Conservation (phyloP, 23 tunicate species). For the Ciona savignyi region DNA sequence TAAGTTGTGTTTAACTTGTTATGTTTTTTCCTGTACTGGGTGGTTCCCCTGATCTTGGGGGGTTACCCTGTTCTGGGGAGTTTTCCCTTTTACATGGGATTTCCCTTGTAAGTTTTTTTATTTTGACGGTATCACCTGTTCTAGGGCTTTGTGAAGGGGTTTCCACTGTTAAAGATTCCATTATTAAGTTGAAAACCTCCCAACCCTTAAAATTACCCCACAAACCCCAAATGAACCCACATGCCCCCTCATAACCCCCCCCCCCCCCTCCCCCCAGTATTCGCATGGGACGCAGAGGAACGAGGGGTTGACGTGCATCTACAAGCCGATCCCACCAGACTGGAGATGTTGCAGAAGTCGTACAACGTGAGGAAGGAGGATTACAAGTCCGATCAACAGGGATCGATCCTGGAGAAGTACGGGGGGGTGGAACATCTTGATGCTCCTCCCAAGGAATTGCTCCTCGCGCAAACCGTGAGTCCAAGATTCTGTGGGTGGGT, state of each 20-base stretch:
- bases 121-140: no score
- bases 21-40: no score
- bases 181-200: neutral
- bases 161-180: neutral
- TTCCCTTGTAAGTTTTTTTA: no score
- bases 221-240: no score
- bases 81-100: no score
- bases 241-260: no score
- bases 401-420: constrained; percentile 79
- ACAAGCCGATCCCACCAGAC: constrained; percentile 90
- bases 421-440: constrained; percentile 89
- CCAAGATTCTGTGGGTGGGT: no score
- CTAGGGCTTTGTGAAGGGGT: no score
- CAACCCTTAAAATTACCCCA: no score
- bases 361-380: constrained; percentile 63
- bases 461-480: constrained; percentile 88
- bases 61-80: no score
- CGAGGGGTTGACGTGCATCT: constrained; percentile 86
- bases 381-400: constrained; percentile 48
- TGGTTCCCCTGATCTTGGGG: no score
- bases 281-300: constrained; percentile 97
- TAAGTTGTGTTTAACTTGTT: no score
- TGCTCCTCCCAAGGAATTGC: constrained; percentile 97
- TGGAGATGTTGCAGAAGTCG: constrained; percentile 74
- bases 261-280: constrained; percentile 25